phyloP scores from a whole-genome alignment of 2,888 invertebrate genomes.

The Drosophila subquinaria region DNA sequence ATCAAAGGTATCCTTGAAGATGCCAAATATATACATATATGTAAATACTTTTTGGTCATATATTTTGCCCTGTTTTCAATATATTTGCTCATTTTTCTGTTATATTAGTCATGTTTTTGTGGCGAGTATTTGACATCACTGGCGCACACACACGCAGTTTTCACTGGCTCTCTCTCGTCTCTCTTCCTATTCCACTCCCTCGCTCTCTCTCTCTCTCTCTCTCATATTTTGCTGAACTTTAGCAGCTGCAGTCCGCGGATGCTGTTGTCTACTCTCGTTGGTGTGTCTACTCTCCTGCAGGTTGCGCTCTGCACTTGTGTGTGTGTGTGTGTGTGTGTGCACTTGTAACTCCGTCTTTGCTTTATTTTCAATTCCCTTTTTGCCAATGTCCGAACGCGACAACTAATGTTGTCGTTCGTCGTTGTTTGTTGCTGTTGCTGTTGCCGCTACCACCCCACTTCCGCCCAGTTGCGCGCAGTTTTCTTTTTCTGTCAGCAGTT shows the following conservation, averaged over 20 bases:
- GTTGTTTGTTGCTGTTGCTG: constrained; percentile 1
- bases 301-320: constrained; percentile 63
- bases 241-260: constrained; percentile 38
- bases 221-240: neutral
- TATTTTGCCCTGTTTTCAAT: neutral
- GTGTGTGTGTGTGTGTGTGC: constrained; percentile 49
- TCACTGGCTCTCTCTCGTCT: constrained; percentile 25
- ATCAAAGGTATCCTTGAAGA: too few relatives aligned
- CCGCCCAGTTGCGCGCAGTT: constrained; percentile 46
- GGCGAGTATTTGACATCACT: neutral
- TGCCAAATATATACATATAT: too few relatives aligned
- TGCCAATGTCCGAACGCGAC: constrained; percentile 43
- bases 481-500: constrained; percentile 33
- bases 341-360: constrained; percentile 38
- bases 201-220: constrained; percentile 9
- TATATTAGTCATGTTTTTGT: neutral
- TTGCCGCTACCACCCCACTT: constrained; percentile 46
- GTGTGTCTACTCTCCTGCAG: constrained; percentile 63
- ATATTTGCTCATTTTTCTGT: neutral
- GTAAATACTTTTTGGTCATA: neutral
- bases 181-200: constrained; percentile 24
- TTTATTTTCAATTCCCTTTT: constrained; percentile 53
- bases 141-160: constrained; percentile 19
- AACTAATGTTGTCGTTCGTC: constrained; percentile 3
- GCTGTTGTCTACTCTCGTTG: constrained; percentile 33